A percentile compares a stretch with the other conserved stretches of the same genome.
Conservation (phyloP, 2,797 vertebrate species). For the Kryptolebias ocellatus region DNA sequence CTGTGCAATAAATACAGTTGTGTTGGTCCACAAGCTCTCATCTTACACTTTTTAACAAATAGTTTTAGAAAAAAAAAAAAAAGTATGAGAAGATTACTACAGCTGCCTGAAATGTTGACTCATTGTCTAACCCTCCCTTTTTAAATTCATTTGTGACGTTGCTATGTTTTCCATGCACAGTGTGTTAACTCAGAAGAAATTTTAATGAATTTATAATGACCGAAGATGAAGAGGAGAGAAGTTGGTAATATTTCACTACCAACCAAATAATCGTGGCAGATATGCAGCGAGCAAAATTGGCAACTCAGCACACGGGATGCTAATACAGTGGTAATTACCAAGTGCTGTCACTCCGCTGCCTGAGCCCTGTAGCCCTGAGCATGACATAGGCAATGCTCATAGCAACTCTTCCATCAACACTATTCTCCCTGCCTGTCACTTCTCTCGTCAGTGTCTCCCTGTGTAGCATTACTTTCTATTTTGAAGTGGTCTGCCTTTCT, state of each 20-base stretch:
- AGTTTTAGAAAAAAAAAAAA: too few relatives aligned
- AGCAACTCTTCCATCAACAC: conserved; percentile 36
- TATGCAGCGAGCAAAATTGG: conserved; percentile 67
- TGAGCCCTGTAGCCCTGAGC: conserved; percentile 56
- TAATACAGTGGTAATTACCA: conserved; percentile 72
- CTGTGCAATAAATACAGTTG: too few relatives aligned
- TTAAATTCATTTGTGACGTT: conserved; percentile 5
- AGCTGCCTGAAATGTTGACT: background rate
- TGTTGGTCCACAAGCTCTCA: too few relatives aligned
- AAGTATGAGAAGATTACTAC: too few relatives aligned
- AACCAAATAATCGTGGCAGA: conserved; percentile 33
- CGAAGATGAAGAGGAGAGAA: conserved; percentile 1
- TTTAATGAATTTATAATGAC: conserved; percentile 26
- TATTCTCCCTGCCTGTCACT: conserved; percentile 33
- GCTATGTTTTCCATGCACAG: conserved; percentile 19
- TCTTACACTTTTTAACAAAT: too few relatives aligned
- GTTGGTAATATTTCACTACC: conserved; percentile 29
- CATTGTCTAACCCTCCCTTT: background rate
- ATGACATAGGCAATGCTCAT: conserved; percentile 45
- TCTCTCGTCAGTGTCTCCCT: conserved; percentile 21
- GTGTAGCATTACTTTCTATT: conserved; percentile 1
- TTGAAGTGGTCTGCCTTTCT: background rate
- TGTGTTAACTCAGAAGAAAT: conserved; percentile 28
- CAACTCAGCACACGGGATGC: conserved; percentile 54
- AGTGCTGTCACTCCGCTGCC: conserved; percentile 58